These are phyloP conservation scores for Gila orcuttii DNA, from an alignment of 2,113 vertebrate species.

Conservation along the genomic window DNA sequence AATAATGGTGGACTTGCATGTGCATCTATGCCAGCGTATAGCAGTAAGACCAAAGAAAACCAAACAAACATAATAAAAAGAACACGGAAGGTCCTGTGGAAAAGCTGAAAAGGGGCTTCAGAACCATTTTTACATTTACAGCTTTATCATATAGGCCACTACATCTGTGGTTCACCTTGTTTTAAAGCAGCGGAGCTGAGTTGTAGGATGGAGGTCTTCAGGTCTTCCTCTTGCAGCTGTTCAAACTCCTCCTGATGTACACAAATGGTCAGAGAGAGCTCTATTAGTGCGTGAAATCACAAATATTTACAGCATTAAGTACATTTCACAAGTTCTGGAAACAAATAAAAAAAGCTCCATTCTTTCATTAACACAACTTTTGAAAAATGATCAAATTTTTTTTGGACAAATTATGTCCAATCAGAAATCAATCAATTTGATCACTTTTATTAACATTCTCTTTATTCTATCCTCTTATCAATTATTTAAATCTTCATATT, in stretches of 20 bases:
- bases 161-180: slow-evolving; percentile 99
- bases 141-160: slow-evolving; percentile 83
- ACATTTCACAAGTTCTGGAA: background rate
- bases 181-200: slow-evolving; percentile 86
- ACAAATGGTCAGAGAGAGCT: slow-evolving; percentile 71
- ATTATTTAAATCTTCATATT: background rate
- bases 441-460: background rate
- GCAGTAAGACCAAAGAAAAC: slow-evolving; percentile 60
- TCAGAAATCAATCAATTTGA: background rate
- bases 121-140: slow-evolving; percentile 53
- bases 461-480: background rate
- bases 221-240: slow-evolving; percentile 80
- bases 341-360: background rate
- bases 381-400: background rate
- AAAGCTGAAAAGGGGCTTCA: slow-evolving; percentile 53
- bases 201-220: slow-evolving; percentile 86
- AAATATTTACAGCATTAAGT: background rate
- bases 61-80: slow-evolving; percentile 49
- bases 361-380: background rate
- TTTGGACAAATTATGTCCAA: background rate
- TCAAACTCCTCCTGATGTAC: slow-evolving; percentile 81
- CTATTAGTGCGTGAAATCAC: slow-evolving; percentile 69
- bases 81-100: slow-evolving; percentile 52
- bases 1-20: slow-evolving; percentile 61
- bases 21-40: slow-evolving; percentile 61